Percentiles rank a stretch among this genome's conserved stretches.
phyloP scores from a whole-genome alignment of 2,113 vertebrate genomes.

The Crotalus viridis region DNA sequence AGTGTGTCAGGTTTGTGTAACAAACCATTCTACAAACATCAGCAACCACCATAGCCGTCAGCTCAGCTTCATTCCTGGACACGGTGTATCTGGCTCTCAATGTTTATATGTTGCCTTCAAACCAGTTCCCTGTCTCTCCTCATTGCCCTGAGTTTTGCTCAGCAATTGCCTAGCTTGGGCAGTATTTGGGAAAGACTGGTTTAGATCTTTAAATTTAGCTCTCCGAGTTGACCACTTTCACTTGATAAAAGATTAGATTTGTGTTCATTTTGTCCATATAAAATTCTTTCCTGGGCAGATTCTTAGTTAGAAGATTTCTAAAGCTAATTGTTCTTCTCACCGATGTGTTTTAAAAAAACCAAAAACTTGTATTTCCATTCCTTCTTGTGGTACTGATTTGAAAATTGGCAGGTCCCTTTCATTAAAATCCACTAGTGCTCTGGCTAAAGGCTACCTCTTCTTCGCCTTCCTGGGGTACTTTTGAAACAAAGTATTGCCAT shows the following conservation, averaged over 20 bases:
- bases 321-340: background rate
- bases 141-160: constrained; percentile 18
- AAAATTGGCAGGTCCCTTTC: background rate
- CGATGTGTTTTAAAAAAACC: background rate
- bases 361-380: background rate
- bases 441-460: background rate
- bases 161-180: background rate
- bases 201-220: background rate
- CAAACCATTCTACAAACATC: background rate
- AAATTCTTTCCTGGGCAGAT: background rate
- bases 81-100: background rate
- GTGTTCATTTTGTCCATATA: background rate
- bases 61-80: background rate
- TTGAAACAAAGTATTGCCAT: constrained; percentile 59
- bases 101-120: background rate
- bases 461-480: background rate
- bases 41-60: background rate
- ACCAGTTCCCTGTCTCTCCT: constrained; percentile 5
- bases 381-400: background rate
- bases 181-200: background rate
- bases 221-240: background rate
- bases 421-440: background rate
- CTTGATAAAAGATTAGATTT: background rate
- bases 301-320: background rate
- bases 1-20: constrained; percentile 9